Base-by-base conservation (phyloP, 2,797 vertebrate species). In the Leucoraja ocellata region DNA sequence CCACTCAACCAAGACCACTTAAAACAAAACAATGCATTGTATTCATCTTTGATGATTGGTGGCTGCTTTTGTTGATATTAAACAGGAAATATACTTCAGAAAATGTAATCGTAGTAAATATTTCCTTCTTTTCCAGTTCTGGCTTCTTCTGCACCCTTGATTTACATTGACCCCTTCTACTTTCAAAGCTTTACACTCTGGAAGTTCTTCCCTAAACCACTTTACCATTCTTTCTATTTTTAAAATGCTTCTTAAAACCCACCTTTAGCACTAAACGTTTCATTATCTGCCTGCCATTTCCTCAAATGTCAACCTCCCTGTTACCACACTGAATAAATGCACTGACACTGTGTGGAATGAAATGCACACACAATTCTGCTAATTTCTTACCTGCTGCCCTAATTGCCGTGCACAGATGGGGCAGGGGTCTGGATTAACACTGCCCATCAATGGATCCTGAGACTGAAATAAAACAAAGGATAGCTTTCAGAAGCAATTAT, bases 361-460 rank as follows among this genome's bases (percentile, higher is more conserved):
- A 46, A 46, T 46, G 84, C 58, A 46, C 61, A 32, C 84, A 32
- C 1, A 65, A 7, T 18, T 16, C 13, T 28, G 10, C 14, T 21
- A 36, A 65, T 9, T 93, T 77, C 95, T 97, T 95, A 99, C 99
- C 97, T 99, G 98, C 94, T 98, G 98, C 81, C 99, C 99, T 83
- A 99, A 97, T 0, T 98, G 97, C 28, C 98, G 97, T 65, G 98
- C 97, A 95, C 99, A 99, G 95, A 99, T 99, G 1, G 99, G 99
- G 96, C 99, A 99, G 0, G 98, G 99, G 94, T 99, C 99, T 86
- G 99, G 99, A 96, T 99, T 99, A 95, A 98, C 94, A 32, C 97
- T 98, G 93, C 97, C 98, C 13, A 97, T 98, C 0, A 98, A 97
- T 95, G 99, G 98, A 96, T 99, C 98, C 96, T 99, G 99, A 94